Evolutionary conservation across 2,888 invertebrate genomes (phyloP).

Genomic region (Dioctria rufipes): DNA sequence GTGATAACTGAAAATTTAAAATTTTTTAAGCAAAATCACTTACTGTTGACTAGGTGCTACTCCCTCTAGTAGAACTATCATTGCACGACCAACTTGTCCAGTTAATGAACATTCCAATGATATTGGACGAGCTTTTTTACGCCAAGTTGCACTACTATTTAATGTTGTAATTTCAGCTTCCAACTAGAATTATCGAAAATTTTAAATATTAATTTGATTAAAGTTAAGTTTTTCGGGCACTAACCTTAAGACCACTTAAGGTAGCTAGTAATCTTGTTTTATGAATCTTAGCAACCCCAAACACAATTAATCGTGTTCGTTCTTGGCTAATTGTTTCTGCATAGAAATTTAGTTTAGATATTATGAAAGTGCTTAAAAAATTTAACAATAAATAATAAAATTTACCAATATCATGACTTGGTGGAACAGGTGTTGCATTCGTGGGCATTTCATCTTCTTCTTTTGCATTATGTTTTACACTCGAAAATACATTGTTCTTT

Average conservation of each 20-base stretch:
- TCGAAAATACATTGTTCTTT: slow-evolving; percentile 69
- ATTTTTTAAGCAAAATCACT: slow-evolving; percentile 64
- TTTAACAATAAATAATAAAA: slow-evolving; percentile 6
- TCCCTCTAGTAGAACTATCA: slow-evolving; percentile 93
- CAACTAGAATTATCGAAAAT: slow-evolving; percentile 68
- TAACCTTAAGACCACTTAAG: slow-evolving; percentile 87
- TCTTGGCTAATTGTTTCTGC: slow-evolving; percentile 72
- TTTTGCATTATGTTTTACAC: slow-evolving; percentile 55
- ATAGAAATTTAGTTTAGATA: background rate
- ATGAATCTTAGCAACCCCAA: slow-evolving; percentile 90
- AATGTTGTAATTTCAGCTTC: slow-evolving; percentile 95
- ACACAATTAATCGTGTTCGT: slow-evolving; percentile 84
- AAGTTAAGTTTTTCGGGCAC: background rate
- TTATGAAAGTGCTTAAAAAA: background rate
- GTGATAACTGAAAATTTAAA: background rate
- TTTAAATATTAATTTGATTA: background rate
- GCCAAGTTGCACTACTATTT: slow-evolving; percentile 91
- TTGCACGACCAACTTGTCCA: slow-evolving; percentile 92
- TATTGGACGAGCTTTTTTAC: slow-evolving; percentile 84
- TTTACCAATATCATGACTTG: slow-evolving; percentile 32
- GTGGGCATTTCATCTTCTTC: slow-evolving; percentile 73
- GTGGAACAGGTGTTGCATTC: slow-evolving; percentile 61
- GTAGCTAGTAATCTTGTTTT: slow-evolving; percentile 90
- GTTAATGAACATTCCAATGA: slow-evolving; percentile 84
- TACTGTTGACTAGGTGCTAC: slow-evolving; percentile 91